Base-by-base conservation (phyloP, 2,888 invertebrate species). In the Electrophaes corylata region DNA sequence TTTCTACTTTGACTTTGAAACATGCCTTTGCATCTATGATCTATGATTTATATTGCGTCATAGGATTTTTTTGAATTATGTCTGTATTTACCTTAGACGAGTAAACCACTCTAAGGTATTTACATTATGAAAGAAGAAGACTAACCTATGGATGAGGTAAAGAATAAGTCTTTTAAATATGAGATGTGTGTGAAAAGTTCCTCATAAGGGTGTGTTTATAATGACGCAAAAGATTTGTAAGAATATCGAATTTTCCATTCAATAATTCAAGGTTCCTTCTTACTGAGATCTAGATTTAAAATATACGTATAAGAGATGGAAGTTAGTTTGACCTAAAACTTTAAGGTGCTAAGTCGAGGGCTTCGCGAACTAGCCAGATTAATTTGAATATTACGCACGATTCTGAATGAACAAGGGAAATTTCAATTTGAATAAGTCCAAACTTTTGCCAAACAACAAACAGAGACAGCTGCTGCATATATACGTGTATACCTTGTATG, bases 351-450 rank as follows among this genome's bases (percentile, higher is more conserved):
- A 41, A 48, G 18, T 47, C 14, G 37, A 19, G 18, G 44, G 12
- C 39, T 39, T 49, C 18, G 37, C 19, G 4, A 49, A 49, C 29
- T 26, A 19, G 12, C 19, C 14, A 12, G 12, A 46, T 37, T 49
- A 35, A 50, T 60, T 51, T 55, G 59, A 47, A 55, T 55, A 54
- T 8, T 40, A 54, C 44, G 39, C 48, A 40, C 29, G 44, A 19
- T 23, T 31, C 18, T 11, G 14, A 31, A 11, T 16, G 39, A 44
- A 45, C 39, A 58, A 50, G 26, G 37, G 39, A 48, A 46, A 59
- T 50, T 53, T 58, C 33, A 45, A 58, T 58, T 37, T 49, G 39
- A 53, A 52, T 58, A 53, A 41, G 29, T 43, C 18, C 6, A 8
- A 48, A 54, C 23, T 43, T 41, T 35, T 12, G 18, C 10, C 18